phyloP scores from a whole-genome alignment of 2,888 invertebrate genomes.

The Monoplex corrugatus region DNA sequence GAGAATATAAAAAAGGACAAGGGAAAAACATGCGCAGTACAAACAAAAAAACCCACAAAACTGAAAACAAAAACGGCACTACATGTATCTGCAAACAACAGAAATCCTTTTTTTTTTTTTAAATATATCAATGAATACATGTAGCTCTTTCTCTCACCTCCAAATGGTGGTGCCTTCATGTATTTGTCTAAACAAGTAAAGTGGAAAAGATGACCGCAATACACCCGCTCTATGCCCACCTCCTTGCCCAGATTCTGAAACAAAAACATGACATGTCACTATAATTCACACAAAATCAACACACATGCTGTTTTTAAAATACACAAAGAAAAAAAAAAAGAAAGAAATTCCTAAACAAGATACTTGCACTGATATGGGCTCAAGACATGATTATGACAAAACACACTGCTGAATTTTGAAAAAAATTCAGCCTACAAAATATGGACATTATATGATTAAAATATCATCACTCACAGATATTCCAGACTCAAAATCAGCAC shows the following conservation, averaged over 20 bases:
- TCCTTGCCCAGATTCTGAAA: slow-evolving; percentile 84
- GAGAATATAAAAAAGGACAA: too few relatives aligned
- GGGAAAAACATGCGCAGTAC: not conserved
- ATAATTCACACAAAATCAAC: too few relatives aligned
- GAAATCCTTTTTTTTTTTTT: not conserved
- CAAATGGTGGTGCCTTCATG: slow-evolving; percentile 89
- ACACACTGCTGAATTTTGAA: too few relatives aligned
- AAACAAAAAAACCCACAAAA: not conserved
- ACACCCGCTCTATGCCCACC: slow-evolving; percentile 87
- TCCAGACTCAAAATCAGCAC: too few relatives aligned
- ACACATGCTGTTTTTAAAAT: too few relatives aligned
- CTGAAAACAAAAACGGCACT: not conserved
- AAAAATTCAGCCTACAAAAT: too few relatives aligned
- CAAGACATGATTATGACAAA: too few relatives aligned
- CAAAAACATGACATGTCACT: slow-evolving; percentile 30
- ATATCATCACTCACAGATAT: too few relatives aligned
- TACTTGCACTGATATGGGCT: too few relatives aligned
- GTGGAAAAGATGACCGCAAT: slow-evolving; percentile 89
- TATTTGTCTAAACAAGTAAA: slow-evolving; percentile 86
- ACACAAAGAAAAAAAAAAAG: too few relatives aligned
- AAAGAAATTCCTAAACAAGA: too few relatives aligned
- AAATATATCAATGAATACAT: not conserved
- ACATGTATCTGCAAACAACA: not conserved
- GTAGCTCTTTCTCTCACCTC: slow-evolving; percentile 80
- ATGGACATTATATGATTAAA: too few relatives aligned